Evolutionary conservation across 2,888 invertebrate genomes (phyloP), one percentile per base, ranked within the genome.

Genomic region (Macaria notata): DNA sequence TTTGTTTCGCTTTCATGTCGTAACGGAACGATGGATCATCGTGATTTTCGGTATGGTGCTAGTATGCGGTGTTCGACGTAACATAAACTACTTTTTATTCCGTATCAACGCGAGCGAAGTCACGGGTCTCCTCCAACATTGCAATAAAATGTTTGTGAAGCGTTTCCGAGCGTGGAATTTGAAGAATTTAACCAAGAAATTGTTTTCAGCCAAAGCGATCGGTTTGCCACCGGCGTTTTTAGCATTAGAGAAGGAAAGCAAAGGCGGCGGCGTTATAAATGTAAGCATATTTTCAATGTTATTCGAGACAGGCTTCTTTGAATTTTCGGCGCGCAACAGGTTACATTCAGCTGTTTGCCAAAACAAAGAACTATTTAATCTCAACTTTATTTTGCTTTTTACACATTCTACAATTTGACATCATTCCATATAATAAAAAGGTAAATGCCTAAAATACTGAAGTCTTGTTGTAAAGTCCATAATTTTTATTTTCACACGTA

Each of bases 201-300:
- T 56, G 36, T 50, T 83, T 83, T 47, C 75, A 96, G 96, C 96
- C 49, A 96, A 96, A 88, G 96, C 96, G n/a, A 98, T 99, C 69
- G 98, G 98, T 1, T 88, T 99, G 52, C 98, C 98, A 0, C 94
- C 96, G 67, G 94, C 95, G 53, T 99, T 99, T 87, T 88, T 98
- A 72, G 96, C 97, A 6, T 93, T 96, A 53, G 94, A 94, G 73
- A 95, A 96, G 79, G 95, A 95, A 43, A 97, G 98, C 79, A 95
- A 94, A 75, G 98, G 98, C 0, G 98, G 98, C 47, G 98, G 98
- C 46, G 98, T 98, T 4, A 97, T 98, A 73, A 97, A 98, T 94
- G 98, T 97, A 86, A 83, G 67, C 46, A 57, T 48, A 46, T 39
- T 43, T 38, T 42, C 4, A 50, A 9, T n/a, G 9, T 39, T n/a